Percentiles rank a stretch among this genome's conserved stretches.
phyloP scores from a whole-genome alignment of 2,113 vertebrate genomes.

The Balaenoptera acutorostrata region DNA sequence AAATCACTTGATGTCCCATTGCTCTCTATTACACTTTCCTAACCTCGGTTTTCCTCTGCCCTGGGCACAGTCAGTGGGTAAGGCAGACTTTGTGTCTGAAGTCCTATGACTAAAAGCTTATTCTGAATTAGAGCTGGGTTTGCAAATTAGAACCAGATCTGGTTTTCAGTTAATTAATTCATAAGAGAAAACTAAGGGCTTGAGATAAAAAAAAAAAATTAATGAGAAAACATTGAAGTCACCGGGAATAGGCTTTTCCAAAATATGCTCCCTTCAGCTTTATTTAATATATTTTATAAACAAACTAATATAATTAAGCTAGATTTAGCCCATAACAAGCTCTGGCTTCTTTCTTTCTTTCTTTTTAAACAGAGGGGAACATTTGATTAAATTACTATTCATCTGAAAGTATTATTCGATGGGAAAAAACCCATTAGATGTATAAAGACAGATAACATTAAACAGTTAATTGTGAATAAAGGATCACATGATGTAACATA shows the following conservation, averaged over 20 bases:
- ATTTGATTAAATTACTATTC: conserved; percentile 52
- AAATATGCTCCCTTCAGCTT: conserved; percentile 2
- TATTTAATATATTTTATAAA: conserved; percentile 43
- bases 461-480: conserved; percentile 23
- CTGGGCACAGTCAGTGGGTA: background rate
- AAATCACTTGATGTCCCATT: background rate
- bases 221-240: conserved; percentile 29
- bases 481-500: background rate
- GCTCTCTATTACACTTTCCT: background rate
- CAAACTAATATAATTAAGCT: conserved; percentile 47
- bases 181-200: conserved; percentile 15
- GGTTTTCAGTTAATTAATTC: conserved; percentile 45
- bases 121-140: conserved; percentile 30
- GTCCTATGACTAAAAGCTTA: background rate
- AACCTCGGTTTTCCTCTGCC: background rate
- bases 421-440: conserved; percentile 23
- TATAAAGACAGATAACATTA: conserved; percentile 8
- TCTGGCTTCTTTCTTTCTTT: background rate
- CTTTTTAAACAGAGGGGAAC: background rate
- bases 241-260: conserved; percentile 2
- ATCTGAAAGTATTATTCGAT: conserved; percentile 10
- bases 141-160: conserved; percentile 51
- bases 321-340: conserved; percentile 1
- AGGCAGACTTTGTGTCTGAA: background rate
- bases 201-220: background rate